These are phyloP conservation scores for Octopus bimaculoides DNA, from an alignment of 1,140 invertebrate species.

Conservation along the genomic window DNA sequence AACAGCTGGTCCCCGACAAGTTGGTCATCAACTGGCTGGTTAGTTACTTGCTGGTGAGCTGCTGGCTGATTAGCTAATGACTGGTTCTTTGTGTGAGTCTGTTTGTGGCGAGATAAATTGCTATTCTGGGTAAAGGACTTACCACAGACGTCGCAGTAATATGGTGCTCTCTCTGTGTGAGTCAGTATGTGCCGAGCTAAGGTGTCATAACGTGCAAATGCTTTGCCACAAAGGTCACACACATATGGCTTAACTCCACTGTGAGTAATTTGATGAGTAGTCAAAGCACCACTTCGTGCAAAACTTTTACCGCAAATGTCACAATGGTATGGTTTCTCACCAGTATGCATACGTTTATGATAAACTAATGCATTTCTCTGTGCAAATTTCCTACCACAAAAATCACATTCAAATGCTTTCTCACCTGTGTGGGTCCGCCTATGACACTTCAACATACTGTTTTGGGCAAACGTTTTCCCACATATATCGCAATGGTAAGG, in stretches of 20 bases:
- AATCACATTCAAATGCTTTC: neutral
- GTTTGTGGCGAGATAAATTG: slow-evolving; percentile 57
- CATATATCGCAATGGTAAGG: neutral
- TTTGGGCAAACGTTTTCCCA: neutral
- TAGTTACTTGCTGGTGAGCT: too few relatives aligned
- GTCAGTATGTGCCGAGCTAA: slow-evolving; percentile 63
- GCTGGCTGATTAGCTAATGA: too few relatives aligned
- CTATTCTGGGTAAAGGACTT: slow-evolving; percentile 19
- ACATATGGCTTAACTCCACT: neutral
- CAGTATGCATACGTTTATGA: neutral
- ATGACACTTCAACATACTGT: neutral
- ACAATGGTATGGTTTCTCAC: neutral
- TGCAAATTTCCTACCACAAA: neutral
- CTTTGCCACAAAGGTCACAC: neutral
- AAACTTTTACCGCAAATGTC: neutral
- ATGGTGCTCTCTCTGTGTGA: neutral
- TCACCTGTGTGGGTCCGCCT: neutral
- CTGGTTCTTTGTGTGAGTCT: slow-evolving; percentile 43
- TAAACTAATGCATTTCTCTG: neutral
- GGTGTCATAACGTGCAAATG: slow-evolving; percentile 60
- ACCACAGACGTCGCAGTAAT: slow-evolving; percentile 1
- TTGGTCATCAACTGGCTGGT: too few relatives aligned
- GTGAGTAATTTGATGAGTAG: neutral
- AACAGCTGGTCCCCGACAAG: too few relatives aligned
- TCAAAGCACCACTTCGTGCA: neutral